These are phyloP conservation scores for Habrosyne pyritoides DNA, from an alignment of 2,888 invertebrate genomes.

Conservation along the genomic window DNA sequence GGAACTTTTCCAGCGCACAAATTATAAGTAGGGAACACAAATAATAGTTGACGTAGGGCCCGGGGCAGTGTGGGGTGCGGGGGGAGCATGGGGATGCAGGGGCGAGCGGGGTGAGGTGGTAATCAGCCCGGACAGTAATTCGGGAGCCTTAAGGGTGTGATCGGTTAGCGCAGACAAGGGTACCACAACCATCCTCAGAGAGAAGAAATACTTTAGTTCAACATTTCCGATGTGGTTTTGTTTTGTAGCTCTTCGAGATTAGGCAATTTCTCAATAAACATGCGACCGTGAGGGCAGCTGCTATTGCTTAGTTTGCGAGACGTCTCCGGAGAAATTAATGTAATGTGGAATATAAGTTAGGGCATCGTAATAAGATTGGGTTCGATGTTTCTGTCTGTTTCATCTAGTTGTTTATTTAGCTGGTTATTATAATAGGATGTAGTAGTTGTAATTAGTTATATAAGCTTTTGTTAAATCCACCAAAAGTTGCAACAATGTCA, in stretches of 20 bases:
- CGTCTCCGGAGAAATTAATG: slow-evolving; percentile 81
- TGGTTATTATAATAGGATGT: slow-evolving; percentile 42
- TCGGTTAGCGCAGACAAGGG: slow-evolving; percentile 81
- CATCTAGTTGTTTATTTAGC: slow-evolving; percentile 60
- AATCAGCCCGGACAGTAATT: slow-evolving; percentile 82
- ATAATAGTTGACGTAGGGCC: slow-evolving; percentile 78
- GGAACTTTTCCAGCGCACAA: slow-evolving; percentile 76
- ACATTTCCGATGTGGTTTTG: slow-evolving; percentile 81
- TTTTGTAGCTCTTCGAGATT: slow-evolving; percentile 82
- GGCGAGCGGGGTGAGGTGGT: slow-evolving; percentile 52
- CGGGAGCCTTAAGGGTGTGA: slow-evolving; percentile 82
- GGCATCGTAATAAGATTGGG: slow-evolving; percentile 67
- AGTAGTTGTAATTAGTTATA: slow-evolving; percentile 31
- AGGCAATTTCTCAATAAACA: slow-evolving; percentile 81
- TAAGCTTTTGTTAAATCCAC: background rate
- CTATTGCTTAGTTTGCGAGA: slow-evolving; percentile 74
- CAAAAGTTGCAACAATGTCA: too few species aligned
- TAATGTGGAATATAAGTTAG: slow-evolving; percentile 76
- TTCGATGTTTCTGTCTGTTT: slow-evolving; percentile 70
- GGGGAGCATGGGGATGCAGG: slow-evolving; percentile 28
- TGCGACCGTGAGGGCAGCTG: slow-evolving; percentile 73
- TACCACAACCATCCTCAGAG: slow-evolving; percentile 77
- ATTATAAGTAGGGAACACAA: slow-evolving; percentile 81
- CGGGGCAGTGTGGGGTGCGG: slow-evolving; percentile 49
- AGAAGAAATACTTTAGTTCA: slow-evolving; percentile 82